These are phyloP conservation scores for Liparis tanakae DNA, from an alignment of 2,797 vertebrate species.

Conservation along the genomic window DNA sequence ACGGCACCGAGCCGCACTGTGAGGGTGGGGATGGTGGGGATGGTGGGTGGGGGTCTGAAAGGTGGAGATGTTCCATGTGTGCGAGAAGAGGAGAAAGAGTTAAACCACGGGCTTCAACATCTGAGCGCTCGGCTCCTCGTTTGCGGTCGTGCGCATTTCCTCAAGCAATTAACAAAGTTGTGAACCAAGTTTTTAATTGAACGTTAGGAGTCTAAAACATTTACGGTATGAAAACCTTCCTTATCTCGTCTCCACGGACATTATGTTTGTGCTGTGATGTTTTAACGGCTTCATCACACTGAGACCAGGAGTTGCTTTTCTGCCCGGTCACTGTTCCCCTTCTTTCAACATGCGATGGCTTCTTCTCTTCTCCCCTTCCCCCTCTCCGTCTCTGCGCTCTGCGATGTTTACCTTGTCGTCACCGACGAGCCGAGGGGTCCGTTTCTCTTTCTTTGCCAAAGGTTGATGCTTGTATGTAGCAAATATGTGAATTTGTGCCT, in stretches of 20 bases:
- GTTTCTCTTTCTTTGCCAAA: conserved; percentile 3
- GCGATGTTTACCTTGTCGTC: conserved; percentile 47
- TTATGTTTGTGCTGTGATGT: neutral
- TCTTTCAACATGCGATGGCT: conserved; percentile 23
- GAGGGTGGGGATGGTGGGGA: conserved; percentile 44
- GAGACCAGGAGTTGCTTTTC: neutral
- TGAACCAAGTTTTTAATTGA: neutral
- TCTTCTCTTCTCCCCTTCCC: conserved; percentile 46
- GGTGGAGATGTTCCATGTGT: conserved; percentile 13
- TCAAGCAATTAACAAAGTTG: neutral
- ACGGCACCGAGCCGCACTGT: conserved; percentile 26
- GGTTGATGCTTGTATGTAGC: neutral
- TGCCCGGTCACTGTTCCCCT: conserved; percentile 22
- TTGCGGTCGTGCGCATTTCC: neutral
- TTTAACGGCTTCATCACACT: neutral
- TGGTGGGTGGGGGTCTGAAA: conserved; percentile 15
- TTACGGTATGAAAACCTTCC: neutral
- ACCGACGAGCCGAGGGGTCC: neutral
- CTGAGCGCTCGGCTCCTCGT: neutral
- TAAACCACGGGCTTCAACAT: conserved; percentile 3
- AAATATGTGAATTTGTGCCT: neutral
- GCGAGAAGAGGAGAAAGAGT: neutral
- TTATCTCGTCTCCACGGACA: neutral
- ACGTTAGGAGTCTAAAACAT: neutral
- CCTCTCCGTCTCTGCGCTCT: conserved; percentile 5